Conservation (phyloP, 2,113 vertebrate species). For the Rhea americana region DNA sequence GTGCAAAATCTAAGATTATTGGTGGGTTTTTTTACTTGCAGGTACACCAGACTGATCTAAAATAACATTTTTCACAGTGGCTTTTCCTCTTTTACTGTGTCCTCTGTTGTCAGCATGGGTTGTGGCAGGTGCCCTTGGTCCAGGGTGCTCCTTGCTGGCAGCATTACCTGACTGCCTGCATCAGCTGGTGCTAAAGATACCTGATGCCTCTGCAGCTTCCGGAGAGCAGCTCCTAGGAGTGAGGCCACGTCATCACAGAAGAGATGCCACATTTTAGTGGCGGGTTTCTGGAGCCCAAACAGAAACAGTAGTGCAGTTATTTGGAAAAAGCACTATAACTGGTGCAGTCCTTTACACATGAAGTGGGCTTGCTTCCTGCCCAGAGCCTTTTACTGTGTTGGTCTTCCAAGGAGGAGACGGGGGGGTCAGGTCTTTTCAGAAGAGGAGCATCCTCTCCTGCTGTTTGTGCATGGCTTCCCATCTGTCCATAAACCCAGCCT, state of each 20-base stretch:
- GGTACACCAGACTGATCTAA: background rate
- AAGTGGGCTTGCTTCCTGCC: background rate
- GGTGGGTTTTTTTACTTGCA: background rate
- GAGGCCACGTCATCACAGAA: no score
- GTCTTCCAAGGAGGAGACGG: background rate
- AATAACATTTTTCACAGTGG: fast-evolving
- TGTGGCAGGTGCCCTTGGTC: background rate
- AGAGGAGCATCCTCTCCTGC: background rate
- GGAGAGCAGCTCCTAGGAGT: no score
- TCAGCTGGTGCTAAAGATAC: background rate
- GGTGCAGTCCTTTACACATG: background rate
- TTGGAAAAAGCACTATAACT: background rate
- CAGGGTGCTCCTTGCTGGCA: background rate
- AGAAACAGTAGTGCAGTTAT: fast-evolving
- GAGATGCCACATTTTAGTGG: background rate
- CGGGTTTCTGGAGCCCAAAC: background rate
- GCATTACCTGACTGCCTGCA: no score
- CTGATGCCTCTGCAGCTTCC: background rate
- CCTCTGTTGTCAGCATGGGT: background rate
- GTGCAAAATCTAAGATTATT: background rate
- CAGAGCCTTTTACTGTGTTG: background rate
- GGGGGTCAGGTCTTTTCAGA: background rate
- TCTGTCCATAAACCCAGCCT: background rate
- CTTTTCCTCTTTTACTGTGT: fast-evolving
- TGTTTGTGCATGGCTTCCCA: background rate